Evolutionary conservation across 2,797 vertebrate genomes (phyloP), one percentile per base, ranked within the genome.

Genomic region (Apogon talboti): DNA sequence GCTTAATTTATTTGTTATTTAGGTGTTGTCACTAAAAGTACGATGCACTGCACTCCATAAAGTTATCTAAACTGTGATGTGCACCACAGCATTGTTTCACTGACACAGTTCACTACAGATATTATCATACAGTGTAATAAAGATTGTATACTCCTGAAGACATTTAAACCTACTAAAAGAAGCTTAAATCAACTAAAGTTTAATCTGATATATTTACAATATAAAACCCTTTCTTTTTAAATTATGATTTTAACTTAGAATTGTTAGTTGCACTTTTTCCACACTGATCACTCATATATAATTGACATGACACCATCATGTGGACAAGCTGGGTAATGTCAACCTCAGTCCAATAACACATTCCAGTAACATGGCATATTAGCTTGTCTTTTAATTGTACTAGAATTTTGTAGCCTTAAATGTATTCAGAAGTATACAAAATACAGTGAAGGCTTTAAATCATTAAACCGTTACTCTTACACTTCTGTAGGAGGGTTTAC

Each of bases 221-320:
- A 24, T 24, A 33, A 33, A 33, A 33, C 1, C 1, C n/a, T 33
- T 33, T 33, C 30, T 42, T 52, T 21, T 12, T 10, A 21, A 19
- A 30, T 50, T 6, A 19, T 52, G 14, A 28, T 59, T 41, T 7
- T 7, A 33, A 33, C 8, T 53, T 6, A 48, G 5, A 4, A 48
- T 4, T 40, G 2, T 15, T 11, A 63, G 19, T 37, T 41, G 55
- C 49, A 52, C 12, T 13, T 13, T n/a, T 58, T 37, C 6, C 43
- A 51, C n/a, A 10, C 4, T 43, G 18, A 45, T 40, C 55, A 24
- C 40, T 58, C 37, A 66, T 62, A 66, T 16, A 58, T 53, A 61
- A 80, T 47, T 77, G 66, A 62, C 64, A 73, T 70, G 56, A 30
- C 85, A 56, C 90, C 91, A 87, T 71, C 91, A 71, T 80, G 91